These are phyloP conservation scores for Temnothorax curvispinosus DNA, from an alignment of 1,140 invertebrate genomes.

Conservation along the genomic window DNA sequence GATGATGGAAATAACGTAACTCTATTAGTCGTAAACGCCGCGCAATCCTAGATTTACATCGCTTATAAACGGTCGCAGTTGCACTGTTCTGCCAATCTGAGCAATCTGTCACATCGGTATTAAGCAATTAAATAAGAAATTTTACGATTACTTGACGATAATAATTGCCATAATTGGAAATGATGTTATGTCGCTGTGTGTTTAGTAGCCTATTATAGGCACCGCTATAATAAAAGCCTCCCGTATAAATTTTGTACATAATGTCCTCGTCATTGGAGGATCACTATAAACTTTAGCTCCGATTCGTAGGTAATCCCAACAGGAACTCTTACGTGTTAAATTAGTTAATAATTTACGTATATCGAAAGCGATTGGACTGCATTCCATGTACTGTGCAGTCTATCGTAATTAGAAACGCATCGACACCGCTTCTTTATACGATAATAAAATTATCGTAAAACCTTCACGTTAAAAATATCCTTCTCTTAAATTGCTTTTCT, in stretches of 20 bases:
- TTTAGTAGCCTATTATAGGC: not conserved
- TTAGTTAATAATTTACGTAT: constrained; percentile 27
- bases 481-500: not conserved
- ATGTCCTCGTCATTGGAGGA: not conserved
- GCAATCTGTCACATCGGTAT: not conserved
- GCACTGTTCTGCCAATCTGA: not conserved
- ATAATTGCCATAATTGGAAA: not conserved
- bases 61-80: not conserved
- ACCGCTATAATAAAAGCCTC: not conserved
- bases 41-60: not conserved
- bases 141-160: constrained; percentile 7
- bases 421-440: not conserved
- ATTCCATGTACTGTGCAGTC: not conserved
- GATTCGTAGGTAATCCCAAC: constrained; percentile 6
- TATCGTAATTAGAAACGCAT: not conserved
- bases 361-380: not conserved
- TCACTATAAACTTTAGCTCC: constrained; percentile 4
- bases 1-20: not conserved
- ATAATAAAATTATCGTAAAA: constrained; percentile 26
- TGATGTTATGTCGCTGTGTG: not conserved
- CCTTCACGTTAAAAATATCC: constrained; percentile 4
- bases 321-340: not conserved
- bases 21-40: not conserved
- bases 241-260: constrained; percentile 24
- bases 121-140: constrained; percentile 20